These are phyloP conservation scores for Ellobius talpinus DNA, from an alignment of 2,113 vertebrate species.

Conservation along the genomic window DNA sequence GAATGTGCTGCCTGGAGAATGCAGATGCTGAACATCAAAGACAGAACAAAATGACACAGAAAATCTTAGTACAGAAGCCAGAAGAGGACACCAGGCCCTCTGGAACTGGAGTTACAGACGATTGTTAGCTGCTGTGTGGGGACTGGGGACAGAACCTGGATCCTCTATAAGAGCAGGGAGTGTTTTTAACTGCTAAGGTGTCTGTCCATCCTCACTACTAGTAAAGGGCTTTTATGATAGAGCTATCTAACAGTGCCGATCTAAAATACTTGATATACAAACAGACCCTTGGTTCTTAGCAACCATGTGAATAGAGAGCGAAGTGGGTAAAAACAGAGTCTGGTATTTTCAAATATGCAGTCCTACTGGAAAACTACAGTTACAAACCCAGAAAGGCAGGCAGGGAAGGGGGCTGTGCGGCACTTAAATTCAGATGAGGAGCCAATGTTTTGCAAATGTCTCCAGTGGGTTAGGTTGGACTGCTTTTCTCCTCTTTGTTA, in stretches of 20 bases:
- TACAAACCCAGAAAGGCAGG: background rate
- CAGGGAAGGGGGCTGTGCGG: fast-evolving
- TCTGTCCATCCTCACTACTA: background rate
- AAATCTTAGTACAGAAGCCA: background rate
- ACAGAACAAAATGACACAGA: background rate
- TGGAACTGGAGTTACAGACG: background rate
- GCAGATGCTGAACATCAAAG: background rate
- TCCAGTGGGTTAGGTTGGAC: fast-evolving
- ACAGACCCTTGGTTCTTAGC: background rate
- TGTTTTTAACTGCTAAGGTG: background rate
- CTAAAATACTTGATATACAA: background rate
- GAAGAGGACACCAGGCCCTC: background rate
- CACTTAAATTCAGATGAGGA: fast-evolving
- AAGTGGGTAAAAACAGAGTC: background rate
- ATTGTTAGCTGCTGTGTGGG: background rate
- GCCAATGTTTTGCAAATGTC: background rate
- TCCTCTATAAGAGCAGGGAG: too few species aligned
- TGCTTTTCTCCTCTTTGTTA: background rate
- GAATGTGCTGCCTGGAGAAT: fast-evolving
- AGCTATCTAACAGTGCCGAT: fast-evolving
- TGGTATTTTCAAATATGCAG: background rate
- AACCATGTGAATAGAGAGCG: background rate
- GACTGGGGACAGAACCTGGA: background rate
- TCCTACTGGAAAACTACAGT: background rate
- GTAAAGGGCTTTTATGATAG: background rate